Conservation (phyloP, 2,888 invertebrate species). For the Trilocha varians region DNA sequence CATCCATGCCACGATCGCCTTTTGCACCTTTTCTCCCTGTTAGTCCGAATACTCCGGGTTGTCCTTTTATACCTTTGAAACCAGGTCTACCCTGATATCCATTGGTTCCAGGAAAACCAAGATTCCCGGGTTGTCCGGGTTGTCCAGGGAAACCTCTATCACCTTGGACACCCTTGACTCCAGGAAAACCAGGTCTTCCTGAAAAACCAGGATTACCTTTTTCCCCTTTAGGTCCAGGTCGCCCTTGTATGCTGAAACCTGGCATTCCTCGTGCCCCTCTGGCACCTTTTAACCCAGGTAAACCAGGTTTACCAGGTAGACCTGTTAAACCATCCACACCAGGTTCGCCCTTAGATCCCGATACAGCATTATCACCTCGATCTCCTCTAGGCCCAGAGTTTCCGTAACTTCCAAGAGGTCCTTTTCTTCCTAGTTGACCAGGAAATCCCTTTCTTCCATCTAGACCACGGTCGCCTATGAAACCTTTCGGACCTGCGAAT, state of each 20-base stretch:
- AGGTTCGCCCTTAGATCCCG: conserved; percentile 75
- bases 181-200: conserved; percentile 62
- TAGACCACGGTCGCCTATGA: conserved; percentile 30
- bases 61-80: conserved; percentile 40
- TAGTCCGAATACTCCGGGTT: conserved; percentile 64
- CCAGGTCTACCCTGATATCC: conserved; percentile 76
- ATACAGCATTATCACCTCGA: conserved; percentile 75
- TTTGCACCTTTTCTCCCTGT: conserved; percentile 43
- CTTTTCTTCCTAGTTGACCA: conserved; percentile 53
- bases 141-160: conserved; percentile 62
- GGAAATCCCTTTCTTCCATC: conserved; percentile 31
- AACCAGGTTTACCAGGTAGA: conserved; percentile 50
- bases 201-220: conserved; percentile 73
- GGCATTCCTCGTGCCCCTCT: conserved; percentile 74
- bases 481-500: conserved; percentile 33
- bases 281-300: conserved; percentile 52
- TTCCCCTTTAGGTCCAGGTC: conserved; percentile 75
- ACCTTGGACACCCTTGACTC: conserved; percentile 73
- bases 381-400: conserved; percentile 68
- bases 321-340: conserved; percentile 67
- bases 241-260: conserved; percentile 60
- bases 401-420: conserved; percentile 68
- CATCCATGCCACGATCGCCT: conserved; percentile 33
- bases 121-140: conserved; percentile 64
- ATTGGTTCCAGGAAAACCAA: conserved; percentile 62